Percentiles rank a stretch among this genome's conserved stretches.
Evolutionary conservation across 1,140 invertebrate species (phyloP).

Genomic region (Homarus americanus): DNA sequence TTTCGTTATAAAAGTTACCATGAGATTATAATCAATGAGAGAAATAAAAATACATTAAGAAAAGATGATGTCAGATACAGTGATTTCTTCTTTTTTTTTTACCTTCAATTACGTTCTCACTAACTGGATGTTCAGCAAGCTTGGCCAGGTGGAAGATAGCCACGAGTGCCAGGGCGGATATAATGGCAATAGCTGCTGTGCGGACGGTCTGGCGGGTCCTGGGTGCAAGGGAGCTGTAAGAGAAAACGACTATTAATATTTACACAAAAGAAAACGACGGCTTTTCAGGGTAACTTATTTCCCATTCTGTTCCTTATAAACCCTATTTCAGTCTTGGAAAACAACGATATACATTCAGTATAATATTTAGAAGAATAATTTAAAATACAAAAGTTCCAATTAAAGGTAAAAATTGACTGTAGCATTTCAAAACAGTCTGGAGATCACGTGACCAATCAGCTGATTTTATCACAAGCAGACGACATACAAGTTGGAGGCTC

Average conservation of each 20-base stretch:
- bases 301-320: too few relatives aligned
- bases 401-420: not conserved
- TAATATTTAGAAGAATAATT: too few relatives aligned
- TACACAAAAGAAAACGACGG: not conserved
- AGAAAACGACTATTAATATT: constrained; percentile 22
- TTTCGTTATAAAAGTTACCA: not conserved
- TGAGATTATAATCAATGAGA: too few relatives aligned
- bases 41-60: too few relatives aligned
- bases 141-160: constrained; percentile 59
- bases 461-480: constrained; percentile 44
- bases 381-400: too few relatives aligned
- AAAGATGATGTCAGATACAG: not conserved
- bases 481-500: constrained; percentile 32
- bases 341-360: too few relatives aligned
- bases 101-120: constrained; percentile 14
- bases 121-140: constrained; percentile 57
- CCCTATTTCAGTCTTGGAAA: too few relatives aligned
- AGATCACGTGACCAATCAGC: constrained; percentile 48
- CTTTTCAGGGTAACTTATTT: not conserved
- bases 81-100: not conserved
- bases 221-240: constrained; percentile 59
- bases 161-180: constrained; percentile 57
- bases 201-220: constrained; percentile 56
- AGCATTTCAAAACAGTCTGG: not conserved
- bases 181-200: constrained; percentile 41